Evolutionary conservation across 2,797 vertebrate species (phyloP).

Genomic region (Galago senegalensis): DNA sequence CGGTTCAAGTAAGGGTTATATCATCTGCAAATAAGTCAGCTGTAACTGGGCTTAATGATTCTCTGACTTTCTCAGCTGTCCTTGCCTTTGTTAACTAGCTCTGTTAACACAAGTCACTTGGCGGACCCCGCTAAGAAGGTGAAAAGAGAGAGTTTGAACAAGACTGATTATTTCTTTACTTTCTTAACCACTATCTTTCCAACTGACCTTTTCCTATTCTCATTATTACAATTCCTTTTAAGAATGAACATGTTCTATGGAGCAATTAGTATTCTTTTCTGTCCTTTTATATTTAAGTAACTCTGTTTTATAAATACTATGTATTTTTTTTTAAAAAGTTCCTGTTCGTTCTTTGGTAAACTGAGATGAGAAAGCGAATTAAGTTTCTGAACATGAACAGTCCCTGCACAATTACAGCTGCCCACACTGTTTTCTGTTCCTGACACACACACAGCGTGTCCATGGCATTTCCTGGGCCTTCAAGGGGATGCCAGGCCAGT

Average conservation of each 20-base stretch:
- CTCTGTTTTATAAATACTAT: conserved; percentile 57
- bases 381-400: conserved; percentile 68
- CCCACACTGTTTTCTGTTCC: conserved; percentile 61
- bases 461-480: conserved; percentile 20
- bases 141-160: conserved; percentile 79
- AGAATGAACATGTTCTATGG: conserved; percentile 66
- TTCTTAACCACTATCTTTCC: conserved; percentile 68
- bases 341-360: conserved; percentile 57
- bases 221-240: conserved; percentile 72
- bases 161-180: conserved; percentile 80
- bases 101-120: conserved; percentile 76
- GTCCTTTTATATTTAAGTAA: conserved; percentile 75
- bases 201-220: conserved; percentile 72
- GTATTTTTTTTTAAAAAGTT: conserved; percentile 68
- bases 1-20: neutral
- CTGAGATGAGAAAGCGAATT: neutral
- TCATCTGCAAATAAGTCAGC: conserved; percentile 65
- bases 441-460: neutral
- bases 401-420: conserved; percentile 31
- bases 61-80: conserved; percentile 50
- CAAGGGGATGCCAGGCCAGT: conserved; percentile 37
- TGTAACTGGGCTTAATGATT: neutral
- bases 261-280: conserved; percentile 77
- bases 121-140: conserved; percentile 73
- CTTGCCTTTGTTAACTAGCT: conserved; percentile 76